phyloP scores from a whole-genome alignment of 2,797 vertebrate species.

The Microhierax caerulescens region DNA sequence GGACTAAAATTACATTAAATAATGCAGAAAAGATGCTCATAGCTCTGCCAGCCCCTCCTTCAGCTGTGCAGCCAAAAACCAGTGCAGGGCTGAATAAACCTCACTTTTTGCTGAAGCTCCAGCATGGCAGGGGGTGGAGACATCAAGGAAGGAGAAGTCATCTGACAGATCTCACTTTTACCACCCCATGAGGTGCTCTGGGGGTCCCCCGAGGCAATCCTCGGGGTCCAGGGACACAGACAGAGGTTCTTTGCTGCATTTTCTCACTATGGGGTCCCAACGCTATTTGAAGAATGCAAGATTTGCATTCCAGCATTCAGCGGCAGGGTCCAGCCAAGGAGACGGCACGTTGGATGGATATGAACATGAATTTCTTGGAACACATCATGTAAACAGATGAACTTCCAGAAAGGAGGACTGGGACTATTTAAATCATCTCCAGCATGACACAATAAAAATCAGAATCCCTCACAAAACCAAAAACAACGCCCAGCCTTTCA shows the following conservation, averaged over 20 bases:
- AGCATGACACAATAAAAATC: slow-evolving; percentile 13
- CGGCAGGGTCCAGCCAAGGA: background rate
- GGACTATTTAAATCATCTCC: slow-evolving; percentile 29
- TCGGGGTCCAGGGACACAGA: background rate
- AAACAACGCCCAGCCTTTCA: background rate
- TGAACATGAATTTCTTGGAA: background rate
- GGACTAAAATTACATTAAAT: background rate
- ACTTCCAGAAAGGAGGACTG: slow-evolving; percentile 22
- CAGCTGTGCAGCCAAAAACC: background rate
- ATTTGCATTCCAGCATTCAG: slow-evolving; percentile 44
- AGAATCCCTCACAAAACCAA: background rate
- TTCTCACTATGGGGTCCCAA: background rate
- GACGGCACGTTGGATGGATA: background rate
- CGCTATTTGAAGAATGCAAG: slow-evolving; percentile 22
- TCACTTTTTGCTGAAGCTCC: background rate
- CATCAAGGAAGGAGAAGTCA: background rate
- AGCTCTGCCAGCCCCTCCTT: background rate
- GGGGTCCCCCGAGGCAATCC: background rate
- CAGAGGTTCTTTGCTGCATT: background rate
- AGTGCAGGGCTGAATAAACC: background rate
- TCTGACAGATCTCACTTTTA: background rate
- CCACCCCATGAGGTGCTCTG: background rate
- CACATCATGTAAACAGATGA: background rate
- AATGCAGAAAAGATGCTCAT: background rate
- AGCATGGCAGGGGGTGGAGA: background rate